Conservation (phyloP, 2,888 invertebrate genomes). For the Synergus itoensis region DNA sequence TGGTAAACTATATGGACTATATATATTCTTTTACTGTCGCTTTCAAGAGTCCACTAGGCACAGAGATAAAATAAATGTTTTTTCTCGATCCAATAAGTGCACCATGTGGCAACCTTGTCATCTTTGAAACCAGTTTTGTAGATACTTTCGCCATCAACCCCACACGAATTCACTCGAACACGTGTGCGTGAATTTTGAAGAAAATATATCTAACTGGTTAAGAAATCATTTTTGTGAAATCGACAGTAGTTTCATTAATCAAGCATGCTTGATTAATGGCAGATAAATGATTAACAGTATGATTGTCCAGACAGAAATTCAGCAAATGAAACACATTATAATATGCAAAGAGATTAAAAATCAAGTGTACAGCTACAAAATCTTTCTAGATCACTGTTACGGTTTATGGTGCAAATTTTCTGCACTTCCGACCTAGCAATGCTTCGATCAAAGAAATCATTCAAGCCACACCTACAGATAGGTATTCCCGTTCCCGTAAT, state of each 20-base stretch:
- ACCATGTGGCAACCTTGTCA: conserved; percentile 15
- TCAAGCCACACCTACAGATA: conserved; percentile 35
- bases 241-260: too few species aligned
- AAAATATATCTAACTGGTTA: too few species aligned
- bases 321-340: too few species aligned
- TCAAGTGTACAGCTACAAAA: background rate
- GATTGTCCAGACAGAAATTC: too few species aligned
- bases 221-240: too few species aligned
- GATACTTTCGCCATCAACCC: background rate
- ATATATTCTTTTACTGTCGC: background rate
- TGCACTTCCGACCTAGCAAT: conserved; percentile 32
- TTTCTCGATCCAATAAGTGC: background rate
- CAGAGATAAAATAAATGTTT: conserved; percentile 13
- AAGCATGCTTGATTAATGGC: too few species aligned
- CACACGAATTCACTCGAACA: background rate
- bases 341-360: too few species aligned
- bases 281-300: too few species aligned
- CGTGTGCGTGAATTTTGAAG: background rate
- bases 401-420: background rate
- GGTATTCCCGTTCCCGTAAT: conserved; percentile 31
- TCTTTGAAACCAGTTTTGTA: conserved; percentile 20
- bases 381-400: conserved; percentile 2
- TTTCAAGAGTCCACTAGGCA: background rate
- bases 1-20: too few species aligned
- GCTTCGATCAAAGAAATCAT: conserved; percentile 26